phyloP scores from a whole-genome alignment of 2,797 vertebrate genomes.

The Notamacropus eugenii region DNA sequence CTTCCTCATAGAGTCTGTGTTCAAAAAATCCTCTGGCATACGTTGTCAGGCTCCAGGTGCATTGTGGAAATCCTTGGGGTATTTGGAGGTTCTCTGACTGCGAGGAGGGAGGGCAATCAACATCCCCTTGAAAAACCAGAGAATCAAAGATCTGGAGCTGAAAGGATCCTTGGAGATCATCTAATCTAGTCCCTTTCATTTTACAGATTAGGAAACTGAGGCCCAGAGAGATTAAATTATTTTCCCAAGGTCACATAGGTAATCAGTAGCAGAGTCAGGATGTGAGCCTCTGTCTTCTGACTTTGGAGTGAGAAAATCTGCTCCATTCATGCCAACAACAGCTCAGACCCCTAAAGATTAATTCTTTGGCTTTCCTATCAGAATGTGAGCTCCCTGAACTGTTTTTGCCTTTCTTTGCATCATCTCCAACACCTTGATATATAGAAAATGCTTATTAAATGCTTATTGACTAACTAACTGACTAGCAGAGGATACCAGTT shows the following conservation, averaged over 20 bases:
- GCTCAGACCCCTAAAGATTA: not conserved
- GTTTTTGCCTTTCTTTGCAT: not conserved
- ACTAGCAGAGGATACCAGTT: not conserved
- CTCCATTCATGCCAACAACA: not conserved
- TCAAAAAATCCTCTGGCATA: not conserved
- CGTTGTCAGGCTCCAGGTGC: not conserved
- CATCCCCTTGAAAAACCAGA: conserved; percentile 33
- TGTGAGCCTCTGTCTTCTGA: not conserved
- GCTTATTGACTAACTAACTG: not conserved
- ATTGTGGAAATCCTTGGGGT: conserved; percentile 5
- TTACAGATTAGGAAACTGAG: not conserved
- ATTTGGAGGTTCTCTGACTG: not conserved
- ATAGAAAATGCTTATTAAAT: not conserved
- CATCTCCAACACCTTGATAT: not conserved
- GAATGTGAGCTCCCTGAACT: not conserved
- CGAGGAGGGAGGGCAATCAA: not conserved
- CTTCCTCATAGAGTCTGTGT: not conserved
- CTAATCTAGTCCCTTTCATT: not conserved
- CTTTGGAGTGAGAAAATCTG: not conserved
- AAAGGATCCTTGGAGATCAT: not conserved
- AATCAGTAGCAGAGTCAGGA: not conserved
- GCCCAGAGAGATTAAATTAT: not conserved
- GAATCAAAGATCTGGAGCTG: not conserved
- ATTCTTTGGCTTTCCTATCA: not conserved
- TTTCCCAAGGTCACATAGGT: not conserved